Evolutionary conservation across 1,140 invertebrate species (phyloP).

Genomic region (Hormaphis cornu): DNA sequence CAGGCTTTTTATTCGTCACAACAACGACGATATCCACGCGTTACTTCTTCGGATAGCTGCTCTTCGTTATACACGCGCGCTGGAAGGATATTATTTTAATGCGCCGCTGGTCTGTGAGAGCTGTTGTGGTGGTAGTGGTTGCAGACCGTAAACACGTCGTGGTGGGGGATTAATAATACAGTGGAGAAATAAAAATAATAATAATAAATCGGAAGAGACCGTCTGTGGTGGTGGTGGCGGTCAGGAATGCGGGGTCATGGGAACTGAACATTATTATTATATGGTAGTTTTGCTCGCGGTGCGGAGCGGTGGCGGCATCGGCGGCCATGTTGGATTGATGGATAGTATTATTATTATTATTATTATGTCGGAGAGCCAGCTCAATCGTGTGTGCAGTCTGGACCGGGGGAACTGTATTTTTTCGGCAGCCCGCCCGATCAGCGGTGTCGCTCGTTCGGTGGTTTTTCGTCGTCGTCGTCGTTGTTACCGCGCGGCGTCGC

Average conservation of each 20-base stretch:
- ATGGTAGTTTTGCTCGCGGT: too few species aligned
- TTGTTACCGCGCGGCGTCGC: neutral
- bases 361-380: slow-evolving; percentile 23
- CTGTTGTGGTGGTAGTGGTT: neutral
- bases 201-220: slow-evolving; percentile 20
- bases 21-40: too few species aligned
- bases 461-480: neutral
- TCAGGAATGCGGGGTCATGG: slow-evolving; percentile 32
- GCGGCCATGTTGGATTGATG: slow-evolving; percentile 32
- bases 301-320: neutral
- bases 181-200: neutral
- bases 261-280: too few species aligned
- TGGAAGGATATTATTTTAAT: too few species aligned
- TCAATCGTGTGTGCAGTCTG: slow-evolving; percentile 31
- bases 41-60: too few species aligned
- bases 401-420: slow-evolving; percentile 31
- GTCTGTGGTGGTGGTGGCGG: slow-evolving; percentile 8
- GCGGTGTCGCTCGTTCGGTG: slow-evolving; percentile 6
- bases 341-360: too few species aligned
- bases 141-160: neutral
- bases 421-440: slow-evolving; percentile 27
- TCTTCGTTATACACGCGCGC: too few species aligned
- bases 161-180: slow-evolving; percentile 20
- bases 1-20: too few species aligned
- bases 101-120: too few species aligned